Evolutionary conservation across 2,888 invertebrate species (phyloP).

Genomic region (Lamellibrachia satsuma): DNA sequence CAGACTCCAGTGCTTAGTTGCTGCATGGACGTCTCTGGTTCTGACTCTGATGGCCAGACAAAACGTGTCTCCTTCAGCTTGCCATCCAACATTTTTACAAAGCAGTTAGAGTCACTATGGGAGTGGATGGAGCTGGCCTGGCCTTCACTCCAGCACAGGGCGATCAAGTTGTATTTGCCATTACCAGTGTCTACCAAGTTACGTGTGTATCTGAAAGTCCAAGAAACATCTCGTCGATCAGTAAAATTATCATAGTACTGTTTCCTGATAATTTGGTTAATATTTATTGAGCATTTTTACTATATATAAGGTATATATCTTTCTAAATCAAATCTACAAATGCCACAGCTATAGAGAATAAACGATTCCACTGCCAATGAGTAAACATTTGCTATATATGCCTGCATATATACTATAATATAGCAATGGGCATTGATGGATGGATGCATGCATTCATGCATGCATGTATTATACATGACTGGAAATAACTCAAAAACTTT

Average conservation of each 20-base stretch:
- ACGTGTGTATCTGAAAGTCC: conserved; percentile 81
- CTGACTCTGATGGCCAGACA: conserved; percentile 76
- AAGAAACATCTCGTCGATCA: background rate
- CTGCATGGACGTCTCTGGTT: background rate
- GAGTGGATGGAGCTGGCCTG: conserved; percentile 96
- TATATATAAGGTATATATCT: too few species aligned
- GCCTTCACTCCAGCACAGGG: conserved; percentile 97
- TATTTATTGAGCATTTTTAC: background rate
- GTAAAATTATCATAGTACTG: background rate
- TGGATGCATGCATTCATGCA: too few species aligned
- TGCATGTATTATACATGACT: too few species aligned
- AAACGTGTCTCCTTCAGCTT: conserved; percentile 83
- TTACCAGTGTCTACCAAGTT: conserved; percentile 96
- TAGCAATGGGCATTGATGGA: too few species aligned
- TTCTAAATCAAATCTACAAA: too few species aligned
- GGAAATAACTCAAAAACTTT: too few species aligned
- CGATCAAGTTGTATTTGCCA: conserved; percentile 95
- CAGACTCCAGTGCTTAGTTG: conserved; percentile 70
- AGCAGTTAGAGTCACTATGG: conserved; percentile 91
- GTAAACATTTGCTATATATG: too few species aligned
- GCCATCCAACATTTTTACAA: conserved; percentile 91
- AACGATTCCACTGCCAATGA: too few species aligned
- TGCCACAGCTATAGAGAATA: too few species aligned
- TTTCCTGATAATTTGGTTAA: background rate
- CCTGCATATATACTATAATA: too few species aligned